Percentiles rank a stretch among this genome's conserved stretches.
Conservation (phyloP, 2,888 invertebrate genomes). For the Vannuccia rotundouncinata region DNA sequence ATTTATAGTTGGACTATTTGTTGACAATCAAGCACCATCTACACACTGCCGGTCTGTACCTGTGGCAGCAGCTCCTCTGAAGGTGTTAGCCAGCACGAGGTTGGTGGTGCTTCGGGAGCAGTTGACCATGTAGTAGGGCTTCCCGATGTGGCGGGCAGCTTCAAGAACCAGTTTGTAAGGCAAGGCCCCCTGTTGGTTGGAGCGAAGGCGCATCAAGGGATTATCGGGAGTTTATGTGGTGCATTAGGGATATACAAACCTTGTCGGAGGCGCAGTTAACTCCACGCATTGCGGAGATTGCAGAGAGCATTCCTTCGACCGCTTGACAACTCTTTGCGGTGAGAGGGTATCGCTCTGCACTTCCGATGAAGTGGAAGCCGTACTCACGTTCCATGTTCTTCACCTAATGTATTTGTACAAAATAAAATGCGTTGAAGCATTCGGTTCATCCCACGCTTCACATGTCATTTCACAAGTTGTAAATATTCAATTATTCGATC, state of each 20-base stretch:
- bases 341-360: background rate
- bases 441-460: no score
- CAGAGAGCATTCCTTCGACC: background rate
- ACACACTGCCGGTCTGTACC: no score
- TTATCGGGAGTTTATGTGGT: no score
- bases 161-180: background rate
- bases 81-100: conserved; percentile 49
- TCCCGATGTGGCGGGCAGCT: conserved; percentile 47
- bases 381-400: background rate
- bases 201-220: no score
- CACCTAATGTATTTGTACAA: no score
- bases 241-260: no score
- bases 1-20: no score
- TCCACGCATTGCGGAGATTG: background rate
- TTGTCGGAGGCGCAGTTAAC: background rate
- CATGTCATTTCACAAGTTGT: no score
- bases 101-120: conserved; percentile 47
- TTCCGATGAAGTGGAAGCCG: background rate
- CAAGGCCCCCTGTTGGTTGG: background rate
- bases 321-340: conserved; percentile 7
- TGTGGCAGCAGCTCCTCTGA: conserved; percentile 51
- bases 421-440: no score
- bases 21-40: no score
- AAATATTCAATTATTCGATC: background rate
- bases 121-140: conserved; percentile 51